A percentile compares a stretch with the other conserved stretches of the same genome.
These are phyloP conservation scores for Psilopogon haemacephalus DNA, from an alignment of 2,113 vertebrate genomes.

Conservation along the genomic window DNA sequence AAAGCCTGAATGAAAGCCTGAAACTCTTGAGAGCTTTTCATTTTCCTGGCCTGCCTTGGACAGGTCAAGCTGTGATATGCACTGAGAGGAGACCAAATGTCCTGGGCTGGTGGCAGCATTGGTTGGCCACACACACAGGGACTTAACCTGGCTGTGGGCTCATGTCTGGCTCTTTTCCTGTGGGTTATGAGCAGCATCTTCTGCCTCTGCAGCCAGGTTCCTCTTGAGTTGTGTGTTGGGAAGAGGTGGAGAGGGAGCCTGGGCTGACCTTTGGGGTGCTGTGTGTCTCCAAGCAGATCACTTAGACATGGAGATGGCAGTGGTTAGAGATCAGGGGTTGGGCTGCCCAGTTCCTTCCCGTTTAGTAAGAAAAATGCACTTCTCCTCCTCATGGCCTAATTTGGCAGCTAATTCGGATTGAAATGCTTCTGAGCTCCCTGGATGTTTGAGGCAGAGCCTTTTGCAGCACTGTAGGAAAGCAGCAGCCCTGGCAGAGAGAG, in stretches of 20 bases:
- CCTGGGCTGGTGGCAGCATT: accelerated
- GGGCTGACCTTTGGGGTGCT: neutral
- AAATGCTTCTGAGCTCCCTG: neutral
- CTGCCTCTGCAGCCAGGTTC: neutral
- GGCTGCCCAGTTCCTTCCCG: neutral
- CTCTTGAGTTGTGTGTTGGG: neutral
- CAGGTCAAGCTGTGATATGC: accelerated
- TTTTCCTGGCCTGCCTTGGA: accelerated
- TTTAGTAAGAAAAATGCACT: neutral
- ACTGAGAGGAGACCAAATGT: accelerated
- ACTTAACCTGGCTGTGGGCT: neutral
- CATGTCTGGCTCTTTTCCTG: neutral
- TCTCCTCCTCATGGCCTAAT: neutral
- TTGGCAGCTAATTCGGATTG: neutral
- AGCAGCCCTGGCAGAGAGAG: neutral
- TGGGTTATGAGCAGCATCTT: neutral
- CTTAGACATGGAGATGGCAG: accelerated
- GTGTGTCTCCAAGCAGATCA: neutral
- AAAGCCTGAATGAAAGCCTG: neutral
- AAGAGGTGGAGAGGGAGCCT: neutral
- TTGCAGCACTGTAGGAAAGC: neutral
- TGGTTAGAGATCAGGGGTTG: neutral
- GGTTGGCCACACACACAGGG: accelerated
- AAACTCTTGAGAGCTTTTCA: neutral
- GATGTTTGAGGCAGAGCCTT: neutral